Conservation (phyloP, 1,140 invertebrate species). For the Drosophila repletoides region DNA sequence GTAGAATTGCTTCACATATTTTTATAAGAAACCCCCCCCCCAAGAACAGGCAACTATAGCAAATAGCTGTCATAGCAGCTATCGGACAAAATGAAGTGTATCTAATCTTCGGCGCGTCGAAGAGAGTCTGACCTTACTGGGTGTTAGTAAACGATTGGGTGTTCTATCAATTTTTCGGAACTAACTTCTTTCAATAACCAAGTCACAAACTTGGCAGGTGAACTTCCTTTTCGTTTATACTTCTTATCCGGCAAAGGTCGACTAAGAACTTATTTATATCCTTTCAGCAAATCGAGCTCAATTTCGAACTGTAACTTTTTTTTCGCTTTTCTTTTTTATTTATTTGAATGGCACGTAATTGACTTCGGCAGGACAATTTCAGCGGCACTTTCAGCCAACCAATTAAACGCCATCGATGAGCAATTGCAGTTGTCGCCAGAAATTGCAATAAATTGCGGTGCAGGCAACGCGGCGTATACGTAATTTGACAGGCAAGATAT, state of each 20-base stretch:
- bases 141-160: no score
- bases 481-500: conserved; percentile 40
- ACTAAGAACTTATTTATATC: conserved; percentile 13
- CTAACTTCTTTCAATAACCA: background rate
- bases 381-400: conserved; percentile 58
- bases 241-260: conserved; percentile 6
- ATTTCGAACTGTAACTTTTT: conserved; percentile 26
- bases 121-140: no score
- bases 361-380: conserved; percentile 63
- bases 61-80: no score
- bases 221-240: background rate
- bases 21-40: no score
- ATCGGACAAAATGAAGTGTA: no score
- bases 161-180: no score
- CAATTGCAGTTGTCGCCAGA: conserved; percentile 64
- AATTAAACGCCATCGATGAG: conserved; percentile 74
- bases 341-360: conserved; percentile 61
- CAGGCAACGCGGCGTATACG: conserved; percentile 31
- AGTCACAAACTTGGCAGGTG: background rate
- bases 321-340: conserved; percentile 17
- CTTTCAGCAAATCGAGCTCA: background rate
- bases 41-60: no score
- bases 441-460: conserved; percentile 60
- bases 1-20: no score
- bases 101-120: no score